These are phyloP conservation scores for Amiota communis DNA, from an alignment of 2,888 invertebrate genomes.

Conservation along the genomic window DNA sequence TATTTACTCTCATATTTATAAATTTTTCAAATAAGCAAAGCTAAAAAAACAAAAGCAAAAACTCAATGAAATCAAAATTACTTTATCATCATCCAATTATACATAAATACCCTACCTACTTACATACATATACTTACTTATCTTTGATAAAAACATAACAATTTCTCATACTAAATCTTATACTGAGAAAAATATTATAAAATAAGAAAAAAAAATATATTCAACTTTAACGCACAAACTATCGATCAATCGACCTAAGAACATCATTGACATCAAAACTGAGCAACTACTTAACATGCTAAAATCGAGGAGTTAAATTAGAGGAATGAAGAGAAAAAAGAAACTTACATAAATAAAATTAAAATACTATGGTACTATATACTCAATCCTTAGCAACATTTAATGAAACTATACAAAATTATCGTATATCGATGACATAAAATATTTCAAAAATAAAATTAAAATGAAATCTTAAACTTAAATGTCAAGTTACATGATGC, in stretches of 20 bases:
- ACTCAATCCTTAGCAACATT: constrained; percentile 24
- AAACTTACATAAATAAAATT: constrained; percentile 40
- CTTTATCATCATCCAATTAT: constrained; percentile 1
- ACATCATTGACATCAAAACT: not conserved
- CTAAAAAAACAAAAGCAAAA: not conserved
- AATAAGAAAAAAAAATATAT: not conserved
- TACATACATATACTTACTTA: not conserved
- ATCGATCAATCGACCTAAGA: not conserved
- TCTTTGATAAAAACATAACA: not conserved
- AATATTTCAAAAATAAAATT: constrained; percentile 34
- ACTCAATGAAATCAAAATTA: constrained; percentile 26
- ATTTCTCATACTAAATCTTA: not conserved
- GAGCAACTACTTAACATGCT: too few species aligned
- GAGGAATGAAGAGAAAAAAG: constrained; percentile 14
- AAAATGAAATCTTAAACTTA: constrained; percentile 36
- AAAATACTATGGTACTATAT: constrained; percentile 20
- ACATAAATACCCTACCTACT: not conserved
- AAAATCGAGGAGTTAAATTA: too few species aligned
- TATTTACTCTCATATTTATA: not conserved
- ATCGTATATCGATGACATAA: constrained; percentile 10
- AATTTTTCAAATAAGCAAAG: too few species aligned
- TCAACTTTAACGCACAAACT: not conserved
- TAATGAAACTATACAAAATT: constrained; percentile 15
- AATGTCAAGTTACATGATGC: constrained; percentile 36
- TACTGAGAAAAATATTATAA: not conserved